A percentile compares a stretch with the other conserved stretches of the same genome.
phyloP scores from a whole-genome alignment of 2,797 vertebrate genomes.

The Trachops cirrhosus region DNA sequence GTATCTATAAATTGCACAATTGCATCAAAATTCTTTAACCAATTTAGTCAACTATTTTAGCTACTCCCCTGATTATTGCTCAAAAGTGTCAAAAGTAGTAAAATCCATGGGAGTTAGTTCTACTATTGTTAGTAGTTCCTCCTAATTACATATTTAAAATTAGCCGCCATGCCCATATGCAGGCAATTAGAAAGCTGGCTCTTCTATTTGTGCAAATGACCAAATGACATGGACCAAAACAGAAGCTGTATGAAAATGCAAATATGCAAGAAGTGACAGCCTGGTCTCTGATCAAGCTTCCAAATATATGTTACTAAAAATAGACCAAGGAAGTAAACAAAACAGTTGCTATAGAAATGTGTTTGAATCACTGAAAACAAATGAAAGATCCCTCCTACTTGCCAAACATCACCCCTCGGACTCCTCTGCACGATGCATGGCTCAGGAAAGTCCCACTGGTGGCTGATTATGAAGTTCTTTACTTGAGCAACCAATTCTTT shows the following conservation, averaged over 20 bases:
- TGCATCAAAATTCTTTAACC: neutral
- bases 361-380: constrained; percentile 61
- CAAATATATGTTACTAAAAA: constrained; percentile 53
- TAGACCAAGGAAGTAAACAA: constrained; percentile 65
- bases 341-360: constrained; percentile 49
- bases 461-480: neutral
- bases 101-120: neutral
- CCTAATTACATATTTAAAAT: constrained; percentile 30
- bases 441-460: neutral
- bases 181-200: neutral
- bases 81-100: neutral
- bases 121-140: neutral
- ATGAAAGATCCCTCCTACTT: constrained; percentile 59
- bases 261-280: neutral
- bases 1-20: neutral
- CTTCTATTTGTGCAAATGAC: neutral
- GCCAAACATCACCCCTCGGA: constrained; percentile 55
- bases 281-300: constrained; percentile 35
- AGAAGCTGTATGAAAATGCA: constrained; percentile 36
- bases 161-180: neutral
- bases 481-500: neutral
- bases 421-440: neutral
- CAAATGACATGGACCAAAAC: constrained; percentile 21
- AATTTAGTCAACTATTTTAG: neutral
- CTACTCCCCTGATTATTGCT: neutral